A percentile compares a stretch with the other conserved stretches of the same genome.
phyloP scores from a whole-genome alignment of 2,888 invertebrate species.

The Pristionchus maxplancki region DNA sequence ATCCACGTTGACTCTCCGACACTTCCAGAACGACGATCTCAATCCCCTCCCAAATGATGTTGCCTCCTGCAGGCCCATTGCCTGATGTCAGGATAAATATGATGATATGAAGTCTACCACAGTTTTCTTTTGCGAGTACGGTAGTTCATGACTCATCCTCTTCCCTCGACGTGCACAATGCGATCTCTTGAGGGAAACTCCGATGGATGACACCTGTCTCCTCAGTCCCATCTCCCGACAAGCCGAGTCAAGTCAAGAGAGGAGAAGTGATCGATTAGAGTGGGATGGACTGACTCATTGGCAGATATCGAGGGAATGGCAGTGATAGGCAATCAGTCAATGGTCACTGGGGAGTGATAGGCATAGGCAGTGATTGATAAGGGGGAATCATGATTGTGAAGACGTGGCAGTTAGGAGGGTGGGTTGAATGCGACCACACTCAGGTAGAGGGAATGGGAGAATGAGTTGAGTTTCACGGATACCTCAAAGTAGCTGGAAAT shows the following conservation, averaged over 20 bases:
- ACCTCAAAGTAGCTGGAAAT: neutral
- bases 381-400: neutral
- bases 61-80: too few species aligned
- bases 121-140: too few species aligned
- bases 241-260: neutral
- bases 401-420: neutral
- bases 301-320: neutral
- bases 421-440: neutral
- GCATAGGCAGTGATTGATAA: neutral
- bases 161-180: neutral
- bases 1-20: too few species aligned
- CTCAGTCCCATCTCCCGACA: neutral
- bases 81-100: too few species aligned
- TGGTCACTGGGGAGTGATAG: neutral
- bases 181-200: neutral
- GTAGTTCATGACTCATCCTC: neutral
- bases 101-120: too few species aligned
- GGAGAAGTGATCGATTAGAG: neutral
- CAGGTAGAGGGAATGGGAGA: neutral
- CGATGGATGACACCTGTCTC: neutral
- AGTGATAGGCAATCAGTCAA: slow-evolving; percentile 13
- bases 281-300: neutral
- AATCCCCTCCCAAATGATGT: too few species aligned
- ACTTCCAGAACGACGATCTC: too few species aligned
- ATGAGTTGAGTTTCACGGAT: neutral